Conservation (phyloP, 2,888 invertebrate species). For the Pristionchus arcanus region DNA sequence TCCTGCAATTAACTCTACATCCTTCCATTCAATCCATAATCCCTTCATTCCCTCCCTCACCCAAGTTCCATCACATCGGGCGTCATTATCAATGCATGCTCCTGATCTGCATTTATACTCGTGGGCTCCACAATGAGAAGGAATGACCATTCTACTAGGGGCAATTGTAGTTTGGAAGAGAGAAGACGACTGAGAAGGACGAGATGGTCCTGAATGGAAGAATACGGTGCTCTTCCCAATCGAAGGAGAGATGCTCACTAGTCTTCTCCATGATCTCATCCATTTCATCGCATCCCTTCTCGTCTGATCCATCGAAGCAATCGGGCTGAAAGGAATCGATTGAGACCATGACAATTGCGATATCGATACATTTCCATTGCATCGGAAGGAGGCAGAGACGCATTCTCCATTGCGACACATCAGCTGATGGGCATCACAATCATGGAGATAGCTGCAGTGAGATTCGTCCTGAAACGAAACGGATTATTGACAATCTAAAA, state of each 20-base stretch:
- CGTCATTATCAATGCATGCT: constrained; percentile 54
- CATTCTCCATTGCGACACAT: constrained; percentile 65
- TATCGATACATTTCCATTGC: constrained; percentile 60
- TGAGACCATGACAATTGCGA: no score
- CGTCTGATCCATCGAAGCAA: constrained; percentile 55
- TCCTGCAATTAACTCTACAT: constrained; percentile 55
- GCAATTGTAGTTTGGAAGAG: background rate
- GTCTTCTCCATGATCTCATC: constrained; percentile 41
- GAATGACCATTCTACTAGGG: background rate
- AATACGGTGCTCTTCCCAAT: background rate
- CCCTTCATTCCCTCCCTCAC: constrained; percentile 35
- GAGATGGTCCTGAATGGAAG: background rate
- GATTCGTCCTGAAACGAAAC: constrained; percentile 58
- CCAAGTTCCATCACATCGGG: constrained; percentile 58
- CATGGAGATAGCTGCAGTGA: constrained; percentile 63
- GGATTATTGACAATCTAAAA: constrained; percentile 20
- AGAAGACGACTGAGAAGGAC: background rate
- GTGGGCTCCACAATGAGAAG: background rate
- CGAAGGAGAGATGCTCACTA: constrained; percentile 20
- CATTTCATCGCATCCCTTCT: constrained; percentile 49
- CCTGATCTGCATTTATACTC: constrained; percentile 54
- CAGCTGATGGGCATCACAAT: constrained; percentile 55
- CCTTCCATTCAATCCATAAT: background rate
- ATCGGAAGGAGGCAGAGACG: constrained; percentile 58
- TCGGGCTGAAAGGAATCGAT: background rate